phyloP scores from a whole-genome alignment of 1,140 invertebrate genomes.

The Stegodyphus dumicola region DNA sequence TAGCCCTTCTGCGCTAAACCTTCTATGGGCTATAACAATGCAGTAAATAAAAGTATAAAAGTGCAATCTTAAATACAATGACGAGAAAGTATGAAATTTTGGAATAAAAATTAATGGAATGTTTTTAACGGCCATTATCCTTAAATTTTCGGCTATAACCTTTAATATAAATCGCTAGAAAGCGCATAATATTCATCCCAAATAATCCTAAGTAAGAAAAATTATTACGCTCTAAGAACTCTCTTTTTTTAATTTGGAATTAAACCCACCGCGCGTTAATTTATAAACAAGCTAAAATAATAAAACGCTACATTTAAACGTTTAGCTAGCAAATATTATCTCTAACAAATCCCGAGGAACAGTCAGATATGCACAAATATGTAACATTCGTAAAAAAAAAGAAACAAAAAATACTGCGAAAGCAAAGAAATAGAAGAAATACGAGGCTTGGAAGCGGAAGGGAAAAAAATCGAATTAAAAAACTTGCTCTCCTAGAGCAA shows the following conservation, averaged over 20 bases:
- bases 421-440: background rate
- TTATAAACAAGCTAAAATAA: conserved; percentile 21
- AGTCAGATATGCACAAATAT: background rate
- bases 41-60: no score
- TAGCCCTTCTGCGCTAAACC: no score
- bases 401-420: background rate
- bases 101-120: no score
- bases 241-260: conserved; percentile 9
- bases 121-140: no score
- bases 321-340: conserved; percentile 30
- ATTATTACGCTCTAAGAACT: no score
- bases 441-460: background rate
- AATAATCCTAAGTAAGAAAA: no score
- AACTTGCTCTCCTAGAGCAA: background rate
- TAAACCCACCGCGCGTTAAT: background rate
- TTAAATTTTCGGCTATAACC: no score
- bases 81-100: no score
- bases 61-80: no score
- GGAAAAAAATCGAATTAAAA: background rate
- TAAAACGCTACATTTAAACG: conserved; percentile 21
- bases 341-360: background rate
- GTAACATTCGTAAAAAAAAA: background rate
- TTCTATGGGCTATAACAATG: no score
- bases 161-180: no score
- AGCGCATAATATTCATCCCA: no score